Conservation (phyloP, 2,888 invertebrate species). For the Apodemia duryi region DNA sequence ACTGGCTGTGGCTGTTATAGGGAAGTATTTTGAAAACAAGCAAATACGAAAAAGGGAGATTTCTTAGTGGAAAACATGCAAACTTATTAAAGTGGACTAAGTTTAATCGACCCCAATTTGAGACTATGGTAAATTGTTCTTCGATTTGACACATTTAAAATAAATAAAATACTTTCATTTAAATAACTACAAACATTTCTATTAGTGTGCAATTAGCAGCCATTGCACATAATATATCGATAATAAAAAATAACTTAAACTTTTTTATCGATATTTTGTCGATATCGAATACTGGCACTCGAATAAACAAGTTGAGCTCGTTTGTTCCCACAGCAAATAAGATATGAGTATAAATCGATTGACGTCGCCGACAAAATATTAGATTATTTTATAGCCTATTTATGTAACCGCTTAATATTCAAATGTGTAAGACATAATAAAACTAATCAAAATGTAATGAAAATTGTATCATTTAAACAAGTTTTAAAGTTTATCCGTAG, state of each 20-base stretch:
- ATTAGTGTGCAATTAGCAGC: too few relatives aligned
- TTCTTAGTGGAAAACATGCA: too few relatives aligned
- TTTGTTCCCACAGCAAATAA: conserved; percentile 12
- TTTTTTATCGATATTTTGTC: not conserved
- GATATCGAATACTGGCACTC: not conserved
- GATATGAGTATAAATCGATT: conserved; percentile 10
- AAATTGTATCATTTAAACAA: conserved; percentile 10
- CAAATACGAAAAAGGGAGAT: too few relatives aligned
- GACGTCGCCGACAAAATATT: conserved; percentile 13
- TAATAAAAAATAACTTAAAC: not conserved
- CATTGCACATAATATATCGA: not conserved
- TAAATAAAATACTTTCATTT: too few relatives aligned
- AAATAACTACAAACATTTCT: too few relatives aligned
- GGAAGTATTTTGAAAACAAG: too few relatives aligned
- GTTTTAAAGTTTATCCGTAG: not conserved
- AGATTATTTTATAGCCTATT: not conserved
- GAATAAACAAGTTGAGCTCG: not conserved
- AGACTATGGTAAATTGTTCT: too few relatives aligned
- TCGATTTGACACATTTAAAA: too few relatives aligned
- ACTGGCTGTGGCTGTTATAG: too few relatives aligned
- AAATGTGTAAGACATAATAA: not conserved
- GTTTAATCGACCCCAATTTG: too few relatives aligned
- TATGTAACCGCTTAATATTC: not conserved
- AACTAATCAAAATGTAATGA: conserved; percentile 2
- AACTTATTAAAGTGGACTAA: too few relatives aligned